These are phyloP conservation scores for Cabera pusaria DNA, from an alignment of 2,888 invertebrate genomes.

Conservation along the genomic window DNA sequence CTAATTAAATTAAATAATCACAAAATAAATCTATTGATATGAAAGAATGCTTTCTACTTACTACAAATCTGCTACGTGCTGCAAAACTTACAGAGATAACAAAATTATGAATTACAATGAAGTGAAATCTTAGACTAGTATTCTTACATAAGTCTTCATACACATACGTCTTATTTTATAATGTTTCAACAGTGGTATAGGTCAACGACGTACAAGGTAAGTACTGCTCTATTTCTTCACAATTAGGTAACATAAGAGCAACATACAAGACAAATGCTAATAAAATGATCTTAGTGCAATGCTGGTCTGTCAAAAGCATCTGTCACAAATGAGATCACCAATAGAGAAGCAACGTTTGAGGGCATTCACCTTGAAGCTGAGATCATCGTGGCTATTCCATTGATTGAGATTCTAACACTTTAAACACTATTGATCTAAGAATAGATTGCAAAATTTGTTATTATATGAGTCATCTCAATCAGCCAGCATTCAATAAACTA, in stretches of 20 bases:
- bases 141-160: too few species aligned
- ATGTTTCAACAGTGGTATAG: too few species aligned
- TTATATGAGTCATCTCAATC: too few species aligned
- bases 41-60: too few species aligned
- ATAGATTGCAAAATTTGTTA: not conserved
- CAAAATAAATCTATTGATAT: too few species aligned
- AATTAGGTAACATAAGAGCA: slow-evolving; percentile 2
- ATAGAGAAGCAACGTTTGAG: slow-evolving; percentile 18
- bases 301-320: slow-evolving; percentile 1
- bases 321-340: slow-evolving; percentile 18
- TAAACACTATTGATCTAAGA: slow-evolving; percentile 1
- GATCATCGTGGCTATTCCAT: slow-evolving; percentile 36
- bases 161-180: too few species aligned
- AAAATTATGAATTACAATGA: too few species aligned
- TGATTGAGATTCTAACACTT: slow-evolving; percentile 20
- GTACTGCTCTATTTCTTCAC: slow-evolving; percentile 7
- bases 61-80: too few species aligned
- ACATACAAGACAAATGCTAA: slow-evolving; percentile 5
- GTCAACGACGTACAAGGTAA: not conserved
- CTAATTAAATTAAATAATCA: too few species aligned
- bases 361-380: slow-evolving; percentile 37
- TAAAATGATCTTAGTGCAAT: slow-evolving; percentile 8
- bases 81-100: too few species aligned
- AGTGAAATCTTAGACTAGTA: too few species aligned
- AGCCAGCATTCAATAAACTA: too few species aligned